phyloP scores from a whole-genome alignment of 2,113 vertebrate genomes.

The Oriolus oriolus region DNA sequence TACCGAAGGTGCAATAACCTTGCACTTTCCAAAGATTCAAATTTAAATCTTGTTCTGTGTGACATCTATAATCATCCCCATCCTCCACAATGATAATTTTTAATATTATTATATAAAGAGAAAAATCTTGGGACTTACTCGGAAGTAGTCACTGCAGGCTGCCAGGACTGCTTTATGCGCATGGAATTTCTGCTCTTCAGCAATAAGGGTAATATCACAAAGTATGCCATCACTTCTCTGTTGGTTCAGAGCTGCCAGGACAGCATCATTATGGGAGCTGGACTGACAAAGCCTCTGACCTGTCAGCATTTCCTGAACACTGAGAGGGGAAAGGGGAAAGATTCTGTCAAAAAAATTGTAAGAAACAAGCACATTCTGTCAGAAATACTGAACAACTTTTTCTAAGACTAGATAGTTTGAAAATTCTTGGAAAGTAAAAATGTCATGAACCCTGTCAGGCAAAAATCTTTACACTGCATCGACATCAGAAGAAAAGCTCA shows the following conservation, averaged over 20 bases:
- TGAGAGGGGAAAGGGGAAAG: conserved; percentile 44
- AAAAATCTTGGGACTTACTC: conserved; percentile 77
- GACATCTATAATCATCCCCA: not conserved
- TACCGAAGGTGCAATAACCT: not conserved
- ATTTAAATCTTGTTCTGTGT: not conserved
- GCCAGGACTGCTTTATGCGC: conserved; percentile 95
- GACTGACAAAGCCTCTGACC: conserved; percentile 96
- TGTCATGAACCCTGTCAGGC: not conserved
- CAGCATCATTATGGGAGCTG: conserved; percentile 90
- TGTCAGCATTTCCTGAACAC: conserved; percentile 91
- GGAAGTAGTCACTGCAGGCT: conserved; percentile 96
- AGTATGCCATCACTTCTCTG: conserved; percentile 93
- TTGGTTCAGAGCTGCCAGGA: conserved; percentile 92
- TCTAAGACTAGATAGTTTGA: not conserved
- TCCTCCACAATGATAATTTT: not conserved
- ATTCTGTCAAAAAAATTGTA: not conserved
- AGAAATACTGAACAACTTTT: not conserved
- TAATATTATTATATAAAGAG: not conserved
- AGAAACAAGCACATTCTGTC: not conserved
- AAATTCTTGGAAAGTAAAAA: not conserved
- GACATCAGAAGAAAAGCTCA: not conserved
- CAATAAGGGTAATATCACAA: conserved; percentile 93
- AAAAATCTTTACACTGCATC: not conserved
- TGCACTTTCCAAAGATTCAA: not conserved
- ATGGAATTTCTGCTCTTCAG: conserved; percentile 94